A percentile compares a stretch with the other conserved stretches of the same genome.
Conservation (phyloP, 1,140 invertebrate genomes). For the Delia radicum region DNA sequence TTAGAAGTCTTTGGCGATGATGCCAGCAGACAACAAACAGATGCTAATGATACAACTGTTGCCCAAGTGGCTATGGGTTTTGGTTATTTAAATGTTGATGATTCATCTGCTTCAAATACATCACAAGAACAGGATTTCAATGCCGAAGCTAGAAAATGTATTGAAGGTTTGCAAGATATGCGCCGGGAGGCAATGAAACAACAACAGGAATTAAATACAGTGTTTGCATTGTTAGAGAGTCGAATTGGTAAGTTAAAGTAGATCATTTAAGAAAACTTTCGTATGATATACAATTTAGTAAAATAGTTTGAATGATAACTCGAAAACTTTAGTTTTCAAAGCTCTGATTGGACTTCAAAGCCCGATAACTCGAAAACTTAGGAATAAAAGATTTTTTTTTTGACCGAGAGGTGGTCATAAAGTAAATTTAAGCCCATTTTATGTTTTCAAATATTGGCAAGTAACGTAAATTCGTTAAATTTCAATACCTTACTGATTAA, state of each 20-base stretch:
- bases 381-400: too few relatives aligned
- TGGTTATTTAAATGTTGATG: slow-evolving; percentile 62
- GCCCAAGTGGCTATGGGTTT: slow-evolving; percentile 63
- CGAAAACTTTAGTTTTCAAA: too few relatives aligned
- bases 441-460: too few relatives aligned
- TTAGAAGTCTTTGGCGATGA: slow-evolving; percentile 55
- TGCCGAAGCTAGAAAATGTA: slow-evolving; percentile 66
- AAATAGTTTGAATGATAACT: too few relatives aligned
- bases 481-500: too few relatives aligned
- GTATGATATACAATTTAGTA: too few relatives aligned
- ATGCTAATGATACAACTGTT: slow-evolving; percentile 66
- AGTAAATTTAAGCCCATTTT: too few relatives aligned
- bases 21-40: slow-evolving; percentile 58
- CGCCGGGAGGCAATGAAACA: slow-evolving; percentile 66
- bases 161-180: slow-evolving; percentile 64
- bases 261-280: slow-evolving; percentile 3
- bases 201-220: slow-evolving; percentile 63
- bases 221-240: slow-evolving; percentile 46
- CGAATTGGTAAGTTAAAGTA: slow-evolving; percentile 42
- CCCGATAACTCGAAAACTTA: too few relatives aligned
- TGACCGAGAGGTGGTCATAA: too few relatives aligned
- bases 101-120: slow-evolving; percentile 44
- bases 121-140: slow-evolving; percentile 58
- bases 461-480: too few relatives aligned
- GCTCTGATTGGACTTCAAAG: too few relatives aligned